Percentiles rank a stretch among this genome's conserved stretches.
Evolutionary conservation across 2,888 invertebrate species (phyloP).

Genomic region (Tipula confusa): DNA sequence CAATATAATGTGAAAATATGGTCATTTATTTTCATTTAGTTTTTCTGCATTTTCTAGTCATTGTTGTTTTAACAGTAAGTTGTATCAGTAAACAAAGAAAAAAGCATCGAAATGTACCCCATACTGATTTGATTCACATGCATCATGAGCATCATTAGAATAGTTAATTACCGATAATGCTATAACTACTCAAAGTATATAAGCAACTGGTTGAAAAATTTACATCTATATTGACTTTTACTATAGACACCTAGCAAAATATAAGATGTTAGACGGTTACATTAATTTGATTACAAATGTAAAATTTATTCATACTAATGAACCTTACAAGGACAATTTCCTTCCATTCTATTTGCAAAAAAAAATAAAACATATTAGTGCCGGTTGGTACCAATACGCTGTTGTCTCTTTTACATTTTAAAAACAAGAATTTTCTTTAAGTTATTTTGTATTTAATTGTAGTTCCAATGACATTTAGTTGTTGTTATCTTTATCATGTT

Average conservation of each 20-base stretch:
- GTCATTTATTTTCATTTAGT: constrained; percentile 14
- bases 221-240: no score
- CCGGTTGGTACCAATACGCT: background rate
- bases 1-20: background rate
- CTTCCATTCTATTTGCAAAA: background rate
- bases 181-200: background rate
- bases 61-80: background rate
- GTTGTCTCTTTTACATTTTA: constrained; percentile 4
- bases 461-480: background rate
- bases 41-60: background rate
- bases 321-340: background rate
- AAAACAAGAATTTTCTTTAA: background rate
- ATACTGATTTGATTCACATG: background rate
- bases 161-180: background rate
- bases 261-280: background rate
- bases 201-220: background rate
- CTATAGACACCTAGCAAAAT: no score
- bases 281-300: background rate
- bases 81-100: background rate
- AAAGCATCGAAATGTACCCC: background rate
- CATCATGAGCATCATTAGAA: background rate
- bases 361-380: background rate
- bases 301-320: background rate
- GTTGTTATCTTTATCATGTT: background rate
- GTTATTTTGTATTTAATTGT: constrained; percentile 6